Evolutionary conservation across 2,888 invertebrate species (phyloP).

Genomic region (Leucozona laternaria): DNA sequence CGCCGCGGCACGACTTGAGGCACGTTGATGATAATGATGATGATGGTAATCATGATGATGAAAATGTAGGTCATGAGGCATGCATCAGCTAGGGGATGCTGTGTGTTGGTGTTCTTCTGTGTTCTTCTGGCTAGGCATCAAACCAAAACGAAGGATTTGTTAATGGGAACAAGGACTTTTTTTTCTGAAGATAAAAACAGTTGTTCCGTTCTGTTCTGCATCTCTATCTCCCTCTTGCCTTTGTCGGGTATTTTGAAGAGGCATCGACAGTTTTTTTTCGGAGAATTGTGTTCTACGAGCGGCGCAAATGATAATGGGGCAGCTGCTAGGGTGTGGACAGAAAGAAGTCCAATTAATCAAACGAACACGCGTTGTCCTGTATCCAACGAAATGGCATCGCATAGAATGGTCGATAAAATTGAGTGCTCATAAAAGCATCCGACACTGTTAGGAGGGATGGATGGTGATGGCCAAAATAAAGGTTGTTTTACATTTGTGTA

Average conservation of each 20-base stretch:
- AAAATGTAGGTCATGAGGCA: constrained; percentile 69
- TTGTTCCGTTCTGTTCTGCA: neutral
- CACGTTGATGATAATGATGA: constrained; percentile 23
- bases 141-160: constrained; percentile 60
- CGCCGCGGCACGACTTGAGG: constrained; percentile 15
- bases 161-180: constrained; percentile 68
- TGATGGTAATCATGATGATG: constrained; percentile 51
- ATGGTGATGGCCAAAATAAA: neutral
- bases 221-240: neutral
- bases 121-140: constrained; percentile 4
- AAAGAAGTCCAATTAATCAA: constrained; percentile 68
- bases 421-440: constrained; percentile 64
- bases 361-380: constrained; percentile 67
- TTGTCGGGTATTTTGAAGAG: constrained; percentile 55
- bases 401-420: constrained; percentile 64
- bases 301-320: neutral
- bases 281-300: constrained; percentile 40
- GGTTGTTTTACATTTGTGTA: neutral
- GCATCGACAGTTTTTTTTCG: constrained; percentile 67
- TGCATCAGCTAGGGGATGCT: neutral
- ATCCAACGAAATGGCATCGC: constrained; percentile 42
- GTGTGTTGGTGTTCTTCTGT: constrained; percentile 10
- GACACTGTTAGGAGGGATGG: constrained; percentile 15
- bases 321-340: constrained; percentile 16
- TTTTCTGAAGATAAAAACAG: constrained; percentile 1